Conservation (phyloP, 2,113 vertebrate genomes). For the Brienomyrus brachyistius region DNA sequence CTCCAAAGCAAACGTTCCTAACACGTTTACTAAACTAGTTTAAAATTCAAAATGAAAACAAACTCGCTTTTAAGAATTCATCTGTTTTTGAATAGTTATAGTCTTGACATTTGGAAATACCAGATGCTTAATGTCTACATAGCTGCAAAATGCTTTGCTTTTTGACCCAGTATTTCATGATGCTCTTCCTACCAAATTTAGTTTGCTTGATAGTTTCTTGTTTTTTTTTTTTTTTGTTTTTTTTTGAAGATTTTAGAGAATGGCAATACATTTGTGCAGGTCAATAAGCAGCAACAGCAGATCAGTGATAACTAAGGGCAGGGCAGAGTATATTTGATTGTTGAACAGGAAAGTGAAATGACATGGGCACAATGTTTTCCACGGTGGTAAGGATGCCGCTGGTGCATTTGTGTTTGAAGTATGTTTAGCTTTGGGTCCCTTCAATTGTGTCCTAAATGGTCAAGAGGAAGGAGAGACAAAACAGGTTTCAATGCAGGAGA, state of each 20-base stretch:
- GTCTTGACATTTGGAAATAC: background rate
- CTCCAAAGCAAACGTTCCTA: background rate
- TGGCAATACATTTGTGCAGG: background rate
- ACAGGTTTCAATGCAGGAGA: background rate
- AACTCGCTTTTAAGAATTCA: background rate
- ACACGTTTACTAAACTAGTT: conserved; percentile 11
- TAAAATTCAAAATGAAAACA: background rate
- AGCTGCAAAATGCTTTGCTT: background rate
- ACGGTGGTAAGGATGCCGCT: no score
- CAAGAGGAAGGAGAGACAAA: background rate
- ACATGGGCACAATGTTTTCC: background rate
- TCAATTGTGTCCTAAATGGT: background rate
- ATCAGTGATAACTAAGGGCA: background rate
- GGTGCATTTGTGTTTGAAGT: background rate
- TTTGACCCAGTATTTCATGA: background rate
- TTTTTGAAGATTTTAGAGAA: background rate
- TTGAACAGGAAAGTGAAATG: background rate
- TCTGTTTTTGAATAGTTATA: background rate
- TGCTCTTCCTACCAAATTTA: background rate
- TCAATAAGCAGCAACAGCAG: background rate
- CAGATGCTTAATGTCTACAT: background rate
- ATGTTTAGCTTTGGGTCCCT: background rate
- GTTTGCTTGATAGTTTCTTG: background rate
- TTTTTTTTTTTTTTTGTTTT: background rate
- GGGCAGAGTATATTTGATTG: background rate